phyloP scores from a whole-genome alignment of 2,113 vertebrate species.

The Clarias batrachus region DNA sequence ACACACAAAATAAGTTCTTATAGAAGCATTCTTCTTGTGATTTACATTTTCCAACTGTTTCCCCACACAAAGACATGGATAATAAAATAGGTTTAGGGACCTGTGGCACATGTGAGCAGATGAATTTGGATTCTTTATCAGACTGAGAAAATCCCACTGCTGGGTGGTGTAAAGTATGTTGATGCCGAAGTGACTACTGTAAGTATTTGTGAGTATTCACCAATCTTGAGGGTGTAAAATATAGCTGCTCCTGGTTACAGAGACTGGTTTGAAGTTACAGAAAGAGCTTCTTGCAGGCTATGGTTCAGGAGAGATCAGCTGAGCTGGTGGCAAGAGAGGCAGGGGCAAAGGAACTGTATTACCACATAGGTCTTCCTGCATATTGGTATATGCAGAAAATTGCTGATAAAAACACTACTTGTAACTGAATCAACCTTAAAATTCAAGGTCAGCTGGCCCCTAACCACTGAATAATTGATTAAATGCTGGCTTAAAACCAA shows the following conservation, averaged over 20 bases:
- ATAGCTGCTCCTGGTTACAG: neutral
- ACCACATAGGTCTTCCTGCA: neutral
- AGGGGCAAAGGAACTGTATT: neutral
- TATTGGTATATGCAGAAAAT: neutral
- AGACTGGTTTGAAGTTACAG: too few species aligned
- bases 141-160: neutral
- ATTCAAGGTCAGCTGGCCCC: conserved; percentile 28
- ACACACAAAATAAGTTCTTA: neutral
- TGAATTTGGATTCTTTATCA: neutral
- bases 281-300: neutral
- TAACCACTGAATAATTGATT: conserved; percentile 37
- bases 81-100: neutral
- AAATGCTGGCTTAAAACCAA: conserved; percentile 17
- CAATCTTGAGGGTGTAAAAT: neutral
- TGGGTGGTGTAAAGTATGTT: neutral
- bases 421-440: conserved; percentile 19
- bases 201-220: neutral
- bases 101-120: neutral
- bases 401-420: neutral
- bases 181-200: neutral
- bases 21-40: neutral
- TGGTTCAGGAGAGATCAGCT: neutral
- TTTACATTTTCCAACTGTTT: too few species aligned
- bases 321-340: neutral
- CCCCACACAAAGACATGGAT: neutral